Conservation (phyloP, 2,888 invertebrate species). For the Drosophila nr. perissopoda region DNA sequence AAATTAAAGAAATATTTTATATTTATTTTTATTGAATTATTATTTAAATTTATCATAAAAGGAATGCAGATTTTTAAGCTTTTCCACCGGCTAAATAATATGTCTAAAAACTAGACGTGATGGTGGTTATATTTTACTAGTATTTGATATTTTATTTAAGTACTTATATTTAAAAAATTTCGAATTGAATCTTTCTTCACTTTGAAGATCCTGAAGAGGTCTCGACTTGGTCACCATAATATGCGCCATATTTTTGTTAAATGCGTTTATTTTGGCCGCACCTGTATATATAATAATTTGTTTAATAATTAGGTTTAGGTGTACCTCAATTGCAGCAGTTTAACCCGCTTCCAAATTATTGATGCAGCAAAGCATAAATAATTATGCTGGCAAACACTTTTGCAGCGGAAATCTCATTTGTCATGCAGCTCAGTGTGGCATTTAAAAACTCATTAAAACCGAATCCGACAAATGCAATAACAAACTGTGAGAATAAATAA, state of each 20-base stretch:
- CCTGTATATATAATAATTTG: background rate
- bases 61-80: background rate
- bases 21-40: background rate
- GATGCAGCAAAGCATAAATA: conserved; percentile 44
- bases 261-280: background rate
- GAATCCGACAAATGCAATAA: conserved; percentile 68
- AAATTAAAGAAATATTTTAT: background rate
- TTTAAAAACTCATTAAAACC: conserved; percentile 82
- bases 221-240: background rate
- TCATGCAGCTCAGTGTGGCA: conserved; percentile 77
- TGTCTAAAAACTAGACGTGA: background rate
- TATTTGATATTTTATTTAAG: too few relatives aligned
- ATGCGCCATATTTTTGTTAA: background rate
- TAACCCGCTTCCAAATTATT: conserved; percentile 51
- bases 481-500: conserved; percentile 10
- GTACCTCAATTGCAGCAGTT: conserved; percentile 38
- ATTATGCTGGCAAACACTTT: conserved; percentile 47
- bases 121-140: background rate
- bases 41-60: background rate
- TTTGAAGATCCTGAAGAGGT: background rate
- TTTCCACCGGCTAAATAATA: background rate
- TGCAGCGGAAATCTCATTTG: conserved; percentile 73
- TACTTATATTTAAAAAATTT: too few relatives aligned
- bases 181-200: too few relatives aligned
- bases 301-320: background rate